Percentiles rank a stretch among this genome's conserved stretches.
phyloP scores from a whole-genome alignment of 1,140 invertebrate genomes.

The Zaprionus ornatus region DNA sequence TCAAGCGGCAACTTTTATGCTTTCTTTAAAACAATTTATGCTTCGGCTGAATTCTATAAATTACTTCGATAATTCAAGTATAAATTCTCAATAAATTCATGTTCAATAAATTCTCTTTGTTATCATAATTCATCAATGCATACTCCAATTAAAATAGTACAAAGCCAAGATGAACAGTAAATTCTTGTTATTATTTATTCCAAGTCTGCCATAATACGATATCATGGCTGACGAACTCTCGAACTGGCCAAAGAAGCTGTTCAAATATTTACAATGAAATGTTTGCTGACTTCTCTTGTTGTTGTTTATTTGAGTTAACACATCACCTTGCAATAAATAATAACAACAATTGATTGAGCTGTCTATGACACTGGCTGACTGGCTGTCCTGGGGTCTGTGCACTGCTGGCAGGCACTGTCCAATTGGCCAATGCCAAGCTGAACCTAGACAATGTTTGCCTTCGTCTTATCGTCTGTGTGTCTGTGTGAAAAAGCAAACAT shows the following conservation, averaged over 20 bases:
- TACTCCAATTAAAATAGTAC: neutral
- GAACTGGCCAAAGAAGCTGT: constrained; percentile 19
- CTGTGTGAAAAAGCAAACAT: constrained; percentile 11
- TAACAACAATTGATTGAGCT: constrained; percentile 36
- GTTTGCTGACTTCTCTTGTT: constrained; percentile 18
- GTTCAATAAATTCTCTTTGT: neutral
- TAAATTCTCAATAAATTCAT: no score
- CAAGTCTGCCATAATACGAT: neutral
- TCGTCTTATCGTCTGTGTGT: constrained; percentile 14
- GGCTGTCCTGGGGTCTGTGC: neutral
- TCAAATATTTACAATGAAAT: constrained; percentile 35
- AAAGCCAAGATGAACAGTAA: neutral
- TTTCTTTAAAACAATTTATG: neutral
- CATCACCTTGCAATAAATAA: constrained; percentile 24
- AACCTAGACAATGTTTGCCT: constrained; percentile 32
- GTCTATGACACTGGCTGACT: constrained; percentile 5
- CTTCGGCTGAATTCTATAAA: neutral
- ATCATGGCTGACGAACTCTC: neutral
- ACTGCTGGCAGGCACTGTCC: constrained; percentile 24
- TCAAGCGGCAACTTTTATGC: neutral
- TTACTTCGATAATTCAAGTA: no score
- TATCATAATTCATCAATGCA: neutral
- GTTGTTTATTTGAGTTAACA: constrained; percentile 1
- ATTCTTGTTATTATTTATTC: neutral
- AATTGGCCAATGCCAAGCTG: constrained; percentile 33